These are phyloP conservation scores for Coilia nasus DNA, from an alignment of 2,797 vertebrate species.

Conservation along the genomic window DNA sequence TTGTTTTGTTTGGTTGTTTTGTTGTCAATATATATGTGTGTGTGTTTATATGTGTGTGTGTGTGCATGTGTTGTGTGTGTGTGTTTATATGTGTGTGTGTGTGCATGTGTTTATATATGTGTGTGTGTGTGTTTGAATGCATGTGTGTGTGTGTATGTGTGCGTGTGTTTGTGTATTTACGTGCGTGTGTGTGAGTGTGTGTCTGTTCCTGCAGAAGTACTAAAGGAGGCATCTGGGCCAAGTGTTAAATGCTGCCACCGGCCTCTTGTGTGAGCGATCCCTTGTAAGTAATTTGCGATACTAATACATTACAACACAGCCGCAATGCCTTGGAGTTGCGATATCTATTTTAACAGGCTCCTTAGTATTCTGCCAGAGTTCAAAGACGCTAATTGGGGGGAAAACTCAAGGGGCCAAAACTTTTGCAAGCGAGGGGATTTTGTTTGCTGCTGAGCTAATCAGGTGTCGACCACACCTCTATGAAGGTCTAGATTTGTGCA, in stretches of 20 bases:
- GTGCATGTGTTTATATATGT: no score
- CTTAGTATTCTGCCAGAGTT: conserved; percentile 31
- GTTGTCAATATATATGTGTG: no score
- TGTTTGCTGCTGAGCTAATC: background rate
- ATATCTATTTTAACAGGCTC: conserved; percentile 31
- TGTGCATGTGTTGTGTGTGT: no score
- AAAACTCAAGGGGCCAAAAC: conserved; percentile 10
- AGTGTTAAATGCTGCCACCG: conserved; percentile 34
- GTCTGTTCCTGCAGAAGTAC: background rate
- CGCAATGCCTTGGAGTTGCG: conserved; percentile 5
- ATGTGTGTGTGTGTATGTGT: no score
- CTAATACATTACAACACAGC: conserved; percentile 39
- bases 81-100: no score
- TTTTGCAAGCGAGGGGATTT: conserved; percentile 30
- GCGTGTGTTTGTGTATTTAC: no score
- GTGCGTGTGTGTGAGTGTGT: background rate
- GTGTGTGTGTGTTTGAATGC: no score
- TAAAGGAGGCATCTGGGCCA: conserved; percentile 36
- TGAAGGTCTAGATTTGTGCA: background rate
- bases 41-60: no score
- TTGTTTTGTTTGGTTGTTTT: background rate
- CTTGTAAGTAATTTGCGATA: conserved; percentile 50
- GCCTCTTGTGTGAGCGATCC: conserved; percentile 37
- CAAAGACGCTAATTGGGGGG: conserved; percentile 38
- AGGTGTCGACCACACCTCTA: background rate